phyloP scores from a whole-genome alignment of 2,113 vertebrate genomes.

The Strix aluco region DNA sequence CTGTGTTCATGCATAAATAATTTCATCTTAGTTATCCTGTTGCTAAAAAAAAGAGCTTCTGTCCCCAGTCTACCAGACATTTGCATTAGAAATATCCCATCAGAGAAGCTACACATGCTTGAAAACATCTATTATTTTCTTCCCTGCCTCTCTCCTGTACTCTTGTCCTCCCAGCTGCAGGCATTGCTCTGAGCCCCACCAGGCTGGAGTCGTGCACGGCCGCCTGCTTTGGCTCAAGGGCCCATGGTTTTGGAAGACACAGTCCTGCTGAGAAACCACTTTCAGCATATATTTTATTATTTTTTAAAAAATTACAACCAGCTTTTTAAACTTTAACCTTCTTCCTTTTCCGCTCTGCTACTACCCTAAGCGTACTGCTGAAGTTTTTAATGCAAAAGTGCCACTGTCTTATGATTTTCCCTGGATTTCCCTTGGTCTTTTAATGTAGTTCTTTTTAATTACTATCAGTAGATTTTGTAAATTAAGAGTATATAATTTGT shows the following conservation, averaged over 20 bases:
- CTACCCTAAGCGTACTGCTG: neutral
- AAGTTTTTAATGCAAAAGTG: neutral
- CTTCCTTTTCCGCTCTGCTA: neutral
- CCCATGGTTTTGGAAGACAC: neutral
- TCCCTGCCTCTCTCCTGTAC: neutral
- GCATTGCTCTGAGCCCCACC: neutral
- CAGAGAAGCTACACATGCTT: neutral
- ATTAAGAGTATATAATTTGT: neutral
- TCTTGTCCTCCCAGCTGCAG: neutral
- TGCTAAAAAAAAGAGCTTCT: neutral
- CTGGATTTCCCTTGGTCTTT: neutral
- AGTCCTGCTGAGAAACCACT: neutral
- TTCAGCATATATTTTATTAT: neutral
- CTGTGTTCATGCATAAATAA: slow-evolving; percentile 22
- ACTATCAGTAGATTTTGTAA: neutral
- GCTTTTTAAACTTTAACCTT: neutral
- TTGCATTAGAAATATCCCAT: neutral
- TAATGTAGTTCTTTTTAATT: neutral
- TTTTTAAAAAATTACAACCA: neutral
- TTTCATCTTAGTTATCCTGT: neutral
- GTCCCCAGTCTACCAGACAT: neutral
- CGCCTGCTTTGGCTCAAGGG: neutral
- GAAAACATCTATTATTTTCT: neutral
- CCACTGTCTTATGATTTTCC: neutral
- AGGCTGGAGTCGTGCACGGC: accelerated